Evolutionary conservation across 2,113 vertebrate genomes (phyloP).

Genomic region (Lichenostomus cassidix): DNA sequence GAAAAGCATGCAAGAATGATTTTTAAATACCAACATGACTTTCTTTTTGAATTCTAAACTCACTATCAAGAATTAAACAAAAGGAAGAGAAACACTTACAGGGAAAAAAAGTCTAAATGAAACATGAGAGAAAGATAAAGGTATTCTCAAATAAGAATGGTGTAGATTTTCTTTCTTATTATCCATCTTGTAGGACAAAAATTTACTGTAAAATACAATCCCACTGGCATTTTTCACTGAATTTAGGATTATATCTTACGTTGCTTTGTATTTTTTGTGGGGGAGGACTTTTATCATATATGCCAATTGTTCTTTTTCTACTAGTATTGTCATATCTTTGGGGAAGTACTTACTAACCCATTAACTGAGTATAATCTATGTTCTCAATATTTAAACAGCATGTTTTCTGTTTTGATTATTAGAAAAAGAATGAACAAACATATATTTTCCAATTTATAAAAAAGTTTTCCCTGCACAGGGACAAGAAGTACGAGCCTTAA

Average conservation of each 20-base stretch:
- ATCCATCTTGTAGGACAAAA: neutral
- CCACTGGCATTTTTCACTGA: neutral
- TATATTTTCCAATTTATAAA: neutral
- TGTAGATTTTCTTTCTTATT: neutral
- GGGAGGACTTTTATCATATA: neutral
- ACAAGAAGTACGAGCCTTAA: neutral
- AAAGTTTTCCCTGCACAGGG: neutral
- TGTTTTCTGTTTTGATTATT: neutral
- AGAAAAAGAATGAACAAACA: neutral
- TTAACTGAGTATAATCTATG: neutral
- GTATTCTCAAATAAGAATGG: neutral
- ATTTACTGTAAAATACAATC: neutral
- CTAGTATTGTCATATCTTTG: neutral
- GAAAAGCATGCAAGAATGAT: neutral
- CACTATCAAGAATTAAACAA: neutral
- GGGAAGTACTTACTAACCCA: neutral
- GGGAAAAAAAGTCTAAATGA: neutral
- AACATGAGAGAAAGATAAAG: neutral
- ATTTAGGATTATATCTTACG: neutral
- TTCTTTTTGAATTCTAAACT: neutral
- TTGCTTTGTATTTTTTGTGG: neutral
- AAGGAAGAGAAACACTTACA: neutral
- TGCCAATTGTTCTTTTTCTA: neutral
- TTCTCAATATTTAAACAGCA: neutral
- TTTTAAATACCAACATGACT: neutral